phyloP scores from a whole-genome alignment of 64 coral and sea anemone species.

The Trachythela sp. region DNA sequence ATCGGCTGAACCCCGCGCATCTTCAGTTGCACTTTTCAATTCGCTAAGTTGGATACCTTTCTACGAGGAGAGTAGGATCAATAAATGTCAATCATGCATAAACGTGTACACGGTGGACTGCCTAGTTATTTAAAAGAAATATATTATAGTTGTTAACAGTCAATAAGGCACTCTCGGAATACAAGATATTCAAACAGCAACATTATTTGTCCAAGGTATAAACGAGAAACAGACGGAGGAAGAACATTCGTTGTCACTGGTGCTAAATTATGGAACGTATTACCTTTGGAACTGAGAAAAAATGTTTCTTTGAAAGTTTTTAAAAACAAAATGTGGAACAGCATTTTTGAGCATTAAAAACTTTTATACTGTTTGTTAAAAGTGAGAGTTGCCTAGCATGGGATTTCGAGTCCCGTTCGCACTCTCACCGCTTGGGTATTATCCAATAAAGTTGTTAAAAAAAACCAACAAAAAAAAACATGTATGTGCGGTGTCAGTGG shows the following conservation, averaged over 20 bases:
- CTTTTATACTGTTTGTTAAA: too few species aligned
- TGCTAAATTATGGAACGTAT: too few species aligned
- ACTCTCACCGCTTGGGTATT: too few species aligned
- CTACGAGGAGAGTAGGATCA: conserved; percentile 39
- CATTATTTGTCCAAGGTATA: conserved; percentile 28
- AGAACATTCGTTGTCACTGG: conserved; percentile 31
- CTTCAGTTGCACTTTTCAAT: conserved; percentile 48
- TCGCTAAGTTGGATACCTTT: conserved; percentile 46
- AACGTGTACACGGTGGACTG: background rate
- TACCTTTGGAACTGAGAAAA: conserved; percentile 4
- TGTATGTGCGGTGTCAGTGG: too few species aligned
- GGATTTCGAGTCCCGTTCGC: too few species aligned
- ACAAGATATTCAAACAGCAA: conserved; percentile 21
- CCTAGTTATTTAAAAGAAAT: conserved; percentile 16
- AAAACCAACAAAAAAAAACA: too few species aligned
- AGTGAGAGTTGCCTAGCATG: too few species aligned
- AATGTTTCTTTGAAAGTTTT: too few species aligned
- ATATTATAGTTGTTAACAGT: conserved; percentile 10
- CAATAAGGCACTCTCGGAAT: background rate
- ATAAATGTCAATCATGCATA: conserved; percentile 53
- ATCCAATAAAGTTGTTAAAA: too few species aligned
- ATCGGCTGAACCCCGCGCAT: conserved; percentile 31
- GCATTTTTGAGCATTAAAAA: too few species aligned
- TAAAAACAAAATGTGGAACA: too few species aligned
- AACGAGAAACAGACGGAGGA: conserved; percentile 16